Evolutionary conservation across 30 jellyfish, hydroid and myxozoan genomes (phyloP), one percentile per base, ranked within the genome.

Genomic region (Clytia hemisphaerica): DNA sequence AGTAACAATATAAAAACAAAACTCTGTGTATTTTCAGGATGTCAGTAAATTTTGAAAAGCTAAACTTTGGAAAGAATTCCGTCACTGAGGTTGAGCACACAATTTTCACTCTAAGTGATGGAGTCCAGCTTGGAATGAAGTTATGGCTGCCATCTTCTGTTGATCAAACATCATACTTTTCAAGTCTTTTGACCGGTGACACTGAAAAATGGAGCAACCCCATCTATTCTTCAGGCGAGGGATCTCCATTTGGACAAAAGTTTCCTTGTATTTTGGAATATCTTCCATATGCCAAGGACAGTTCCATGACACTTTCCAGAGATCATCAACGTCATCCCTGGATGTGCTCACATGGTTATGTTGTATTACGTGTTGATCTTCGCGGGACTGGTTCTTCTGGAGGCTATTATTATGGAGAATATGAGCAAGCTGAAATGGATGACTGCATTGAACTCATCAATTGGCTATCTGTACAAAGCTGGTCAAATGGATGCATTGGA

Each of bases 401-500:
- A 32, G 88, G 88, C 22, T 44, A 9, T 26, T 40, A 30, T 47
- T 35, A 49, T 35, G 88, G 47, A 42, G 88, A 75, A 28, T 75
- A 75, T 37, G 38, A 25, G 22, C 59, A 60, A 37, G 76, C 61
- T 21, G 83, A 71, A 53, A 10, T 50, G 32, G 58, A 37, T 48
- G 83, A 71, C 53, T 36, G 80, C 15, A 42, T 71, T 25, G 83
- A 71, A 32, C 28, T 71, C 6, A 71, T 71, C 21, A 80, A 71
- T 9, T 71, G 83, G 88, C 24, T 75, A 27, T 75, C 57, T 10
- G 9, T 16, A 76, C 73, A 75, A 46, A 0, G 37, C 7, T 75
- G 88, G 88, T 75, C 75, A 27, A 61, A 37, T 42, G 88, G 88
- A 6, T 61, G 58, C 16, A 76, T 75, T 27, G 88, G 88, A 3